Evolutionary conservation across 2,888 invertebrate species (phyloP).

Genomic region (Drosophila prolongata): DNA sequence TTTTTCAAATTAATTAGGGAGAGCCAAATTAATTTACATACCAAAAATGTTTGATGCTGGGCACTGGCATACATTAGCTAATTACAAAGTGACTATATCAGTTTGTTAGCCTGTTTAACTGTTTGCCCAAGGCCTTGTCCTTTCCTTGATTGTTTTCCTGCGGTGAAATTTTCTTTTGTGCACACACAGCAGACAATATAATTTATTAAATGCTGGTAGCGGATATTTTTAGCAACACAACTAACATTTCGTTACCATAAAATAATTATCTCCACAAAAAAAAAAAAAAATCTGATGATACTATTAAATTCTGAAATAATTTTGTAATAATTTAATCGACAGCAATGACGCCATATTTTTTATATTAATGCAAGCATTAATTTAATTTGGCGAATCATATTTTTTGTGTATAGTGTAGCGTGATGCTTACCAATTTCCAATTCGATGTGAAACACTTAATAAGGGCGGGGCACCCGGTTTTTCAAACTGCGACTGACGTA

Average conservation of each 20-base stretch:
- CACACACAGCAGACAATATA: conserved; percentile 2
- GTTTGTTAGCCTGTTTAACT: conserved; percentile 38
- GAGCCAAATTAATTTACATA: conserved; percentile 55
- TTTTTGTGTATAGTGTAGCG: no score
- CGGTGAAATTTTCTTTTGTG: neutral
- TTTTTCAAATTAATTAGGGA: conserved; percentile 34
- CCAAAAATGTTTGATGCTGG: conserved; percentile 36
- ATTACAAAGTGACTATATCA: conserved; percentile 69
- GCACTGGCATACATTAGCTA: conserved; percentile 59
- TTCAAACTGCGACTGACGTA: conserved; percentile 37
- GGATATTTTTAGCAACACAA: no score
- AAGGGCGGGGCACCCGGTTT: conserved; percentile 40
- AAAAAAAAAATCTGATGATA: no score
- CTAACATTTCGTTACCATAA: no score
- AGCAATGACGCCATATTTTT: no score
- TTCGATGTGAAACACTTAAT: neutral
- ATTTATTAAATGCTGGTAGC: neutral
- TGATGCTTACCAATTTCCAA: neutral
- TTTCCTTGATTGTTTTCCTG: conserved; percentile 14
- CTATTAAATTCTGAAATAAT: no score
- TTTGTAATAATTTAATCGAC: no score
- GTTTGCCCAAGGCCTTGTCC: conserved; percentile 15
- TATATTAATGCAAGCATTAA: no score
- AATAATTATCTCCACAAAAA: no score
- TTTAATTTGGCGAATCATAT: no score